Base-by-base conservation (phyloP, 1,140 invertebrate species). In the Drosophila athabasca region DNA sequence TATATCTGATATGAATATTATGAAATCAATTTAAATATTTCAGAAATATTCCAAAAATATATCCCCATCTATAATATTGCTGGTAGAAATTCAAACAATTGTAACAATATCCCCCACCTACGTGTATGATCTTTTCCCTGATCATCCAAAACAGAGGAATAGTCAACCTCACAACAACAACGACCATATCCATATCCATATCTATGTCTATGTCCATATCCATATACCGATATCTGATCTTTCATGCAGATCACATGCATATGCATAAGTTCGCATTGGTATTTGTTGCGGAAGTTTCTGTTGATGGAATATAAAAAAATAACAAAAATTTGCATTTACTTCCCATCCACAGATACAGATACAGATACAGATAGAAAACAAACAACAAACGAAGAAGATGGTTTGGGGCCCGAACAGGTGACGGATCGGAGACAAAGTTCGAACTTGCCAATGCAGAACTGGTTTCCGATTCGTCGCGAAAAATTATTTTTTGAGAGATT, bases 291-390 rank as follows among this genome's bases (percentile, higher is more conserved):
- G 83, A 88, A 88, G 24, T 26, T 26, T 26, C 3, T 26, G 83
- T 79, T 53, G 62, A 62, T 57, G 49, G 53, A 70, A 62, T 41
- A 51, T 62, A 62, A 71, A 60, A 62, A 81, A 82, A 82, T 62
- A 51, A 51, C 57, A 76, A 67, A 71, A 75, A 85, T 85, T 85
- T 71, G 82, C 82, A 85, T 85, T 87, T 87, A 87, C 82, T 85
- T 85, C 82, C 82, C 82, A 8, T 31, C 29, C 74, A 62, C 59
- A 15, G 57, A 26, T 5, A 24, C 24, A 24, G 24, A 24, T 22
- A 22, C 22, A 26, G 68, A 24, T 22, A 44, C 46, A 53, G 41
- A 62, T 45, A 19, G 50, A 65, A 61, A 59, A 44, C 35, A 43
- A 45, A 52, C 17, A 44, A 5, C 44, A 53, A 52, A 46, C 13